Percentiles rank a stretch among this genome's conserved stretches.
These are phyloP conservation scores for Cerceris rybyensis DNA, from an alignment of 2,888 invertebrate species.

Conservation along the genomic window DNA sequence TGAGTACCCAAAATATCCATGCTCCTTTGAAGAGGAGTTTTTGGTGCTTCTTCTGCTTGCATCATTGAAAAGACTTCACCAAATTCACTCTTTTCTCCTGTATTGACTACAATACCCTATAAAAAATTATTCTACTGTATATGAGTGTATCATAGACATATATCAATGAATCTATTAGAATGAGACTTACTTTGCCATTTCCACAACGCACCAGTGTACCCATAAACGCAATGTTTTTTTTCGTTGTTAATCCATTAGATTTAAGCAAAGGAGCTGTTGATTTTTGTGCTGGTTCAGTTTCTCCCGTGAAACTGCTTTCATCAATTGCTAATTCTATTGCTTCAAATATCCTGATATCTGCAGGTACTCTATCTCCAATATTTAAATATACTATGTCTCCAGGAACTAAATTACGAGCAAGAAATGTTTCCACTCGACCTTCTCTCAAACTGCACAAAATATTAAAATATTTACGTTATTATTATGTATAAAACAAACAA, in stretches of 20 bases:
- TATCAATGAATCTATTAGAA: conserved; percentile 18
- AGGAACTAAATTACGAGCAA: conserved; percentile 97
- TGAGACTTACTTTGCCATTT: conserved; percentile 90
- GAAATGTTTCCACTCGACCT: conserved; percentile 92
- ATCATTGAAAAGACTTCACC: conserved; percentile 99
- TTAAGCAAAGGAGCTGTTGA: conserved; percentile 87
- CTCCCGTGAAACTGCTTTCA: conserved; percentile 99
- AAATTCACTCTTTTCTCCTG: conserved; percentile 98
- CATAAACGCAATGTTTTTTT: conserved; percentile 97
- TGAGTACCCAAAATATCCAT: conserved; percentile 99
- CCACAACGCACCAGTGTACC: conserved; percentile 98
- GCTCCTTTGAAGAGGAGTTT: conserved; percentile 98
- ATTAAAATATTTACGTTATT: neutral
- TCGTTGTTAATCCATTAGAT: conserved; percentile 86
- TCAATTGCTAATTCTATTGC: conserved; percentile 96
- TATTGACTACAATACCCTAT: conserved; percentile 98
- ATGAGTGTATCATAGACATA: conserved; percentile 12
- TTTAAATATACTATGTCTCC: conserved; percentile 97
- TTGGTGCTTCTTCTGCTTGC: conserved; percentile 99
- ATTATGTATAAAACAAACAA: neutral
- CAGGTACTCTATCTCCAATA: conserved; percentile 98
- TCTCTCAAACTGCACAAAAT: conserved; percentile 88
- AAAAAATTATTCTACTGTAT: conserved; percentile 55
- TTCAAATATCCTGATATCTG: conserved; percentile 97
- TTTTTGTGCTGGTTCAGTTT: conserved; percentile 96